phyloP scores from a whole-genome alignment of 2,797 vertebrate genomes.

The Microctenopoma steveboyesi region DNA sequence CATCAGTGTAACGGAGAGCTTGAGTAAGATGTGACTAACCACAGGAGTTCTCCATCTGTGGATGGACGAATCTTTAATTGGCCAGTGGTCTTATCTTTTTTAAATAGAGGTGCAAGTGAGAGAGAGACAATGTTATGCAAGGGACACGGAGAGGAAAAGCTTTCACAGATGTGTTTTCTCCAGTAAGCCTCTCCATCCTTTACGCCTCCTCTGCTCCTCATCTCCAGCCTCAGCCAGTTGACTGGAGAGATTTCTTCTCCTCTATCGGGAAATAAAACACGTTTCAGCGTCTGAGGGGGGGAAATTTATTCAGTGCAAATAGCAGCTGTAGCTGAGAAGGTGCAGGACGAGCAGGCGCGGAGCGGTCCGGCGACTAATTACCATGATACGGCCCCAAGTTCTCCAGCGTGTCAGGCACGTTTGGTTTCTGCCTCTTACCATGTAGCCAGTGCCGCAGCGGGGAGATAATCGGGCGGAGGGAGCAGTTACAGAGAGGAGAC shows the following conservation, averaged over 20 bases:
- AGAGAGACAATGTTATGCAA: conserved; percentile 58
- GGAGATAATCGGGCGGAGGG: conserved; percentile 78
- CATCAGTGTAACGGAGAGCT: background rate
- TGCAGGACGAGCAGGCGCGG: conserved; percentile 50
- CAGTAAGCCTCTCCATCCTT: conserved; percentile 64
- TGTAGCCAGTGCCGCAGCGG: conserved; percentile 78
- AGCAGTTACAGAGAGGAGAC: conserved; percentile 62
- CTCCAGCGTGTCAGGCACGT: conserved; percentile 59
- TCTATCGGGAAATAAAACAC: conserved; percentile 46
- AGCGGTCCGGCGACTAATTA: conserved; percentile 63
- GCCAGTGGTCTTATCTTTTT: background rate
- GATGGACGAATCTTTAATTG: conserved; percentile 11
- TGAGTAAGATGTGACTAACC: background rate
- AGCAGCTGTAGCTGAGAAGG: conserved; percentile 50
- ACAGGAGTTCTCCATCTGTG: background rate
- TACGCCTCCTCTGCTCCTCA: conserved; percentile 49
- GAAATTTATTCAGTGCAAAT: conserved; percentile 65
- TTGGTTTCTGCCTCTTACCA: conserved; percentile 60
- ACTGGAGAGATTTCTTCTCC: conserved; percentile 19
- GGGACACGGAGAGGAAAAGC: conserved; percentile 51
- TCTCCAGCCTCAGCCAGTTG: conserved; percentile 42
- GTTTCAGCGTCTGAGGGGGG: conserved; percentile 49
- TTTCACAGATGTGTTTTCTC: conserved; percentile 49
- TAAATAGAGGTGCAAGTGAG: conserved; percentile 1
- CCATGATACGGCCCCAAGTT: conserved; percentile 73